Conservation (phyloP, 2,888 invertebrate genomes). For the Troglohyphantes excavatus region DNA sequence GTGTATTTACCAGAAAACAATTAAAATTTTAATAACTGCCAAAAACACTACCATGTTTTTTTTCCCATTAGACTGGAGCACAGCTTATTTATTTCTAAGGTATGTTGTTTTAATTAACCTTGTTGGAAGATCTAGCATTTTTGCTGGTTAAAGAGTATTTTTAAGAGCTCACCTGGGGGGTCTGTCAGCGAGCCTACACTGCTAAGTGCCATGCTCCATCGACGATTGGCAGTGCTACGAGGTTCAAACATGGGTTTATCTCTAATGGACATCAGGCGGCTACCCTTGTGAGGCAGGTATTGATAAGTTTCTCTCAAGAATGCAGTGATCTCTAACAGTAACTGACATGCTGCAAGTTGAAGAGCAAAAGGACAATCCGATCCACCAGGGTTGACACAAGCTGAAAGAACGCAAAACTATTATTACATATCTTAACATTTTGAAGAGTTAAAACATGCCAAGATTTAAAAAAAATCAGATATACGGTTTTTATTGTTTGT, state of each 20-base stretch:
- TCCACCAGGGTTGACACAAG: constrained; percentile 88
- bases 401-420: constrained; percentile 83
- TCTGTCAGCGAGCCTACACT: constrained; percentile 97
- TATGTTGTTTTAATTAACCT: too few relatives aligned
- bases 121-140: too few relatives aligned
- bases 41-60: too few relatives aligned
- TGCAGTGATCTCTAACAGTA: constrained; percentile 97
- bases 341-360: constrained; percentile 94
- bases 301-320: constrained; percentile 98
- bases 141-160: too few relatives aligned
- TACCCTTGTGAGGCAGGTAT: constrained; percentile 83
- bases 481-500: neutral
- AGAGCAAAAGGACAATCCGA: constrained; percentile 87
- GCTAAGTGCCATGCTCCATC: constrained; percentile 97
- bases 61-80: too few relatives aligned
- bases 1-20: too few relatives aligned
- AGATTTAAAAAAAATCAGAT: neutral
- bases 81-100: too few relatives aligned
- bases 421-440: neutral
- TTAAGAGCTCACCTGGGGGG: constrained; percentile 80
- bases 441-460: neutral
- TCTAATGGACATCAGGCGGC: constrained; percentile 81
- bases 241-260: constrained; percentile 81
- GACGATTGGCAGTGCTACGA: constrained; percentile 87
- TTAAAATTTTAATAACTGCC: too few relatives aligned